phyloP scores from a whole-genome alignment of 2,888 invertebrate genomes.

The Chromoteleia sp. region DNA sequence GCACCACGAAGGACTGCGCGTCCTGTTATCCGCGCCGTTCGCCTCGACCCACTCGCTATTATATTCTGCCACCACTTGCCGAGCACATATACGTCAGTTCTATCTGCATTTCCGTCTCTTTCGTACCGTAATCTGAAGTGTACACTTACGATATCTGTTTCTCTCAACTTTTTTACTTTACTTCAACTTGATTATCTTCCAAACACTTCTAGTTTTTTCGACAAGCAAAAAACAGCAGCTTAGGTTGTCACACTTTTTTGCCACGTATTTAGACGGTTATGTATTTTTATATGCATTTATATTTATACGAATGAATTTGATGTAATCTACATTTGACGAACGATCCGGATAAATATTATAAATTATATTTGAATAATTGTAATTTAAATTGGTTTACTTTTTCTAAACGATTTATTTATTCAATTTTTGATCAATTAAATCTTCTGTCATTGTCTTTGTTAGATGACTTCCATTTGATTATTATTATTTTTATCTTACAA shows the following conservation, averaged over 20 bases:
- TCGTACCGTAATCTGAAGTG: conserved; percentile 49
- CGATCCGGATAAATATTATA: conserved; percentile 15
- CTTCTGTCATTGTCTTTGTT: too few relatives aligned
- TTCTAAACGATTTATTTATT: too few relatives aligned
- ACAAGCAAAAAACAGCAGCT: conserved; percentile 11
- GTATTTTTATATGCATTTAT: conserved; percentile 2
- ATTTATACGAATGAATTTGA: conserved; percentile 21
- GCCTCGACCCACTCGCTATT: conserved; percentile 66
- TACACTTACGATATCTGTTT: conserved; percentile 67
- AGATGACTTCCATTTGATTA: too few relatives aligned
- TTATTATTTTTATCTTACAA: too few relatives aligned
- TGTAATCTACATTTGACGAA: conserved; percentile 19
- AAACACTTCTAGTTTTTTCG: conserved; percentile 41
- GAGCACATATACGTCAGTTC: conserved; percentile 66
- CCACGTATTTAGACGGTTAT: conserved; percentile 14
- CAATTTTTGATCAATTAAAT: too few relatives aligned
- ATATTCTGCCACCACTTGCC: conserved; percentile 69
- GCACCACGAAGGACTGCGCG: conserved; percentile 66
- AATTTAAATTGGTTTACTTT: too few relatives aligned
- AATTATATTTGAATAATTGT: too few relatives aligned
- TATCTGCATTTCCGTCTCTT: conserved; percentile 68
- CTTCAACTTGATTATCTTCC: conserved; percentile 35
- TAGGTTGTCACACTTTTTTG: conserved; percentile 45
- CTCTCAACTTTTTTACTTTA: conserved; percentile 40
- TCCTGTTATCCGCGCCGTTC: conserved; percentile 67